Percentiles rank a stretch among this genome's conserved stretches.
Conservation (phyloP, 2,797 vertebrate species). For the Ficedula albicollis region DNA sequence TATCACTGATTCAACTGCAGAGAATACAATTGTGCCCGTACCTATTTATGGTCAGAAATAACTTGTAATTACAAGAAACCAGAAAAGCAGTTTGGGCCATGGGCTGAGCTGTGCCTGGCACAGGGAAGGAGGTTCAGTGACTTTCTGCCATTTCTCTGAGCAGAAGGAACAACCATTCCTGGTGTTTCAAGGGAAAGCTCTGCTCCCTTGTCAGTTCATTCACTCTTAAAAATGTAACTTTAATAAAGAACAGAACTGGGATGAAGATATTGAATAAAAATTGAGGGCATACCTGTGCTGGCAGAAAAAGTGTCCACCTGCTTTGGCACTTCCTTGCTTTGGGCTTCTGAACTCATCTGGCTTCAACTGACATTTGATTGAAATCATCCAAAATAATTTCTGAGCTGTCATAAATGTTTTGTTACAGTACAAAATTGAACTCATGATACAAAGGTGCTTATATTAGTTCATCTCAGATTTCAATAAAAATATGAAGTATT, state of each 20-base stretch:
- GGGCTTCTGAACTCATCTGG: not conserved
- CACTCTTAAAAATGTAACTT: not conserved
- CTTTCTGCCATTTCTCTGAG: not conserved
- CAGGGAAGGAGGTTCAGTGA: not conserved
- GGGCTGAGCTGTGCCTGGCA: fast-evolving
- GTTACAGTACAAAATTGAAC: not conserved
- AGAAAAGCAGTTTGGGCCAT: not conserved
- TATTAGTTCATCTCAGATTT: not conserved
- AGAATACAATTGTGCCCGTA: not conserved
- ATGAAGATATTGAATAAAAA: not conserved
- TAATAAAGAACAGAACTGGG: fast-evolving
- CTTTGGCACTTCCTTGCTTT: not conserved
- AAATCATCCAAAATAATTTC: not conserved
- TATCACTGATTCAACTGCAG: not conserved
- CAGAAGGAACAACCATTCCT: not conserved
- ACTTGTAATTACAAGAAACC: not conserved
- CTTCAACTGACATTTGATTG: not conserved
- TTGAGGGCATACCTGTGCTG: not conserved
- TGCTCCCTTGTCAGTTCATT: not conserved
- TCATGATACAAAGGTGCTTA: not conserved
- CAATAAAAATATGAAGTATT: not conserved
- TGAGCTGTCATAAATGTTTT: not conserved
- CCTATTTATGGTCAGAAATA: not conserved
- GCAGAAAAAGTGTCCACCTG: not conserved
- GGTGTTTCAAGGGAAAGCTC: not conserved